Evolutionary conservation across 2,888 invertebrate genomes (phyloP).

Genomic region (Phorcus lineatus): DNA sequence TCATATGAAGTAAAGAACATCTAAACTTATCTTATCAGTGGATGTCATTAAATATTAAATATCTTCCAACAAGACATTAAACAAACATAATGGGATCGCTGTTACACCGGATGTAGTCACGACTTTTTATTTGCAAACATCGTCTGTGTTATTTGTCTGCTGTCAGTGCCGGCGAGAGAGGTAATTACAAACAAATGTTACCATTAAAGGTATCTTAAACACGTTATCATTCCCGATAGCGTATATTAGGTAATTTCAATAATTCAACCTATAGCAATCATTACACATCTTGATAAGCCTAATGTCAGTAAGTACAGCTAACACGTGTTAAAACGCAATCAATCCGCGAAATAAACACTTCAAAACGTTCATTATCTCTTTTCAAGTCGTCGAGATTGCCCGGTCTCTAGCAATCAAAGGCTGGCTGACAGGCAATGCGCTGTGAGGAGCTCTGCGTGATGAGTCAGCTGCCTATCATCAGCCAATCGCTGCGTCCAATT

Average conservation of each 20-base stretch:
- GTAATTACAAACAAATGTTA: no score
- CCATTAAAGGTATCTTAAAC: neutral
- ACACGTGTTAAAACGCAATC: conserved; percentile 13
- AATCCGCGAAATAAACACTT: conserved; percentile 9
- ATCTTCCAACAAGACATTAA: no score
- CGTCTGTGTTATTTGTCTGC: no score
- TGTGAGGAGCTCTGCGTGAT: neutral
- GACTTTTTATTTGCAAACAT: no score
- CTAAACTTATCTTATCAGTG: no score
- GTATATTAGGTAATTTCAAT: conserved; percentile 1
- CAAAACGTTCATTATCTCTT: conserved; percentile 5
- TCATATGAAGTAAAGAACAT: no score
- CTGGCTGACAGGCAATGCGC: neutral
- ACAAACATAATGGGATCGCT: no score
- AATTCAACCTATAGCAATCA: neutral
- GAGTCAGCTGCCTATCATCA: conserved; percentile 12
- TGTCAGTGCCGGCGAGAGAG: no score
- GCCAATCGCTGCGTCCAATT: conserved; percentile 7
- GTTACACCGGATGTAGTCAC: no score
- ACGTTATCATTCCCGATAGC: neutral
- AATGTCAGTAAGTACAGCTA: neutral
- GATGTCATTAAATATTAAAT: no score
- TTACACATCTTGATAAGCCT: neutral
- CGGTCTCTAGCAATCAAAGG: neutral
- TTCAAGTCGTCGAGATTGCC: neutral